Evolutionary conservation across 2,888 invertebrate genomes (phyloP).

Genomic region (Eutolmus rufibarbis): DNA sequence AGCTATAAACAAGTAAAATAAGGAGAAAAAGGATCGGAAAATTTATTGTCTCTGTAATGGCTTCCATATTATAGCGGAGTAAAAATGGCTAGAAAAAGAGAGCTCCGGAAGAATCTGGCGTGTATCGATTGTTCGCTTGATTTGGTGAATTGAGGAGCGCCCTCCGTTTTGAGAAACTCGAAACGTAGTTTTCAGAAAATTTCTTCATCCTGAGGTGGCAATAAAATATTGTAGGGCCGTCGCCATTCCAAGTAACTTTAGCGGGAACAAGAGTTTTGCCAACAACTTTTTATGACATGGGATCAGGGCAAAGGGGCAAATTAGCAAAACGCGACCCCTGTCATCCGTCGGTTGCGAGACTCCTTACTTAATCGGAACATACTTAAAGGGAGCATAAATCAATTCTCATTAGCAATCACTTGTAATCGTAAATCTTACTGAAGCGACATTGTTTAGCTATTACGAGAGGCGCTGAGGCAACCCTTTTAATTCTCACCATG

Average conservation of each 20-base stretch:
- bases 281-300: conserved; percentile 10
- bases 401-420: conserved; percentile 33
- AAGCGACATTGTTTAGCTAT: conserved; percentile 28
- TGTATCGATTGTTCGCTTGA: conserved; percentile 34
- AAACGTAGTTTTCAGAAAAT: conserved; percentile 2
- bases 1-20: conserved; percentile 36
- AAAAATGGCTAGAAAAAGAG: conserved; percentile 19
- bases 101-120: background rate
- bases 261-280: background rate
- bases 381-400: conserved; percentile 17
- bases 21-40: conserved; percentile 33
- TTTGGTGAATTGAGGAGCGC: background rate
- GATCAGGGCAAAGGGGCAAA: background rate
- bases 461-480: background rate
- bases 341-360: background rate
- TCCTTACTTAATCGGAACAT: conserved; percentile 15
- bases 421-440: conserved; percentile 30
- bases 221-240: conserved; percentile 2
- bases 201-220: background rate
- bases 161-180: background rate
- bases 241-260: background rate
- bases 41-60: conserved; percentile 42
- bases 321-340: conserved; percentile 16
- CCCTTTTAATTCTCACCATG: conserved; percentile 18
- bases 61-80: conserved; percentile 29